phyloP scores from a whole-genome alignment of 2,888 invertebrate genomes.

The Mactromeris polynyma region DNA sequence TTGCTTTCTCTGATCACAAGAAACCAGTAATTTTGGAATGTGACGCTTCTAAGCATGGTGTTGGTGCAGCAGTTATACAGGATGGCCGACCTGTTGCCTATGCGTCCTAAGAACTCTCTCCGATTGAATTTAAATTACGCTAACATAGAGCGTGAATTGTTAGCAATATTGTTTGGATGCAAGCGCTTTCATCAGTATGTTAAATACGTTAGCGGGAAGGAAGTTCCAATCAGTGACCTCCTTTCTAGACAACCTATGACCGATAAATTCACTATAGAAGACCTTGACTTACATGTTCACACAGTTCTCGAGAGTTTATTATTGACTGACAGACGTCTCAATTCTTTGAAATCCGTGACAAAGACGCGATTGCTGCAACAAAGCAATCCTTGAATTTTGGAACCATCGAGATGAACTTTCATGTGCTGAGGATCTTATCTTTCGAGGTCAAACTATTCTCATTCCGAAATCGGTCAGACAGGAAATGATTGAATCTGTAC shows the following conservation, averaged over 20 bases:
- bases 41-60: conserved; percentile 43
- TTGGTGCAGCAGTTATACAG: conserved; percentile 54
- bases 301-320: neutral
- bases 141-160: too few species aligned
- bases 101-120: conserved; percentile 40
- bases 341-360: neutral
- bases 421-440: neutral
- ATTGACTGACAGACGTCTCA: conserved; percentile 26
- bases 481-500: too few species aligned
- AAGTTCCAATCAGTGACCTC: conserved; percentile 48
- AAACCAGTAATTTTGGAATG: conserved; percentile 25
- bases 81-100: conserved; percentile 48
- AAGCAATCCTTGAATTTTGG: too few species aligned
- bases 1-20: conserved; percentile 36
- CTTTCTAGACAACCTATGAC: conserved; percentile 48
- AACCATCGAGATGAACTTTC: conserved; percentile 49
- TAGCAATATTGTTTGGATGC: too few species aligned
- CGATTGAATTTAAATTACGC: conserved; percentile 58
- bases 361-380: too few species aligned
- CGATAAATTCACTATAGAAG: conserved; percentile 43
- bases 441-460: neutral
- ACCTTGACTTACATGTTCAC: conserved; percentile 52
- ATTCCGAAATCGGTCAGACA: too few species aligned
- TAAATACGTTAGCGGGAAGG: conserved; percentile 28
- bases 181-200: conserved; percentile 45